Evolutionary conservation across 2,113 vertebrate genomes (phyloP).

Genomic region (Passerina amoena): DNA sequence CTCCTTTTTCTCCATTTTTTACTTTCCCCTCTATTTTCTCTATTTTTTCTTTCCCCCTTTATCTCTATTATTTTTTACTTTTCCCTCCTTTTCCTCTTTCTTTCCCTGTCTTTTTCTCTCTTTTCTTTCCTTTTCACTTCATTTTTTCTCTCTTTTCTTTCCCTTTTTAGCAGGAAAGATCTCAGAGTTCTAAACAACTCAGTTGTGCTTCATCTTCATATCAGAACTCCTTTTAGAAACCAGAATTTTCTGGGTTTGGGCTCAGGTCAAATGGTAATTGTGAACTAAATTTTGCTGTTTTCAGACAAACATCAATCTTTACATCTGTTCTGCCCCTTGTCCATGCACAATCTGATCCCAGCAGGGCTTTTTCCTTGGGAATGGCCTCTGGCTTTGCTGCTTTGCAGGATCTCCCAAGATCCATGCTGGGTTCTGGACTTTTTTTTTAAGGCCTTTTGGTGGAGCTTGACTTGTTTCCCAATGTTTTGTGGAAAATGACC

Average conservation of each 20-base stretch:
- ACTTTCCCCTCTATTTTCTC: neutral
- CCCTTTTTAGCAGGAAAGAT: neutral
- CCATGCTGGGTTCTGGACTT: neutral
- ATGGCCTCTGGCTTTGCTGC: neutral
- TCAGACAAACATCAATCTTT: neutral
- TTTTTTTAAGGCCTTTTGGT: neutral
- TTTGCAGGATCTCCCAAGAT: neutral
- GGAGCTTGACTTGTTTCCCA: neutral
- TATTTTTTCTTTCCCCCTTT: neutral
- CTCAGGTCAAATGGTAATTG: neutral
- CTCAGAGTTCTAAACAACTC: neutral
- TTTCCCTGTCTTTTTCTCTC: too few species aligned
- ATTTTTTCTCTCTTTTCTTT: neutral
- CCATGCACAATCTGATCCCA: neutral
- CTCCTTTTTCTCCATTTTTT: too few species aligned
- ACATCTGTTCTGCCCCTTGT: neutral
- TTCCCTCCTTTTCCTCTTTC: too few species aligned
- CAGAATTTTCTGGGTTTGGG: neutral
- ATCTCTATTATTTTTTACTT: too few species aligned
- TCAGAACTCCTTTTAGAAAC: neutral
- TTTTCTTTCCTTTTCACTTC: neutral
- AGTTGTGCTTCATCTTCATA: accelerated
- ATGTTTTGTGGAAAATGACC: accelerated
- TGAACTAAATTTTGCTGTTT: neutral
- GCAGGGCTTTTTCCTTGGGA: neutral